Conservation (phyloP, 2,797 vertebrate species). For the Erpetoichthys calabaricus region DNA sequence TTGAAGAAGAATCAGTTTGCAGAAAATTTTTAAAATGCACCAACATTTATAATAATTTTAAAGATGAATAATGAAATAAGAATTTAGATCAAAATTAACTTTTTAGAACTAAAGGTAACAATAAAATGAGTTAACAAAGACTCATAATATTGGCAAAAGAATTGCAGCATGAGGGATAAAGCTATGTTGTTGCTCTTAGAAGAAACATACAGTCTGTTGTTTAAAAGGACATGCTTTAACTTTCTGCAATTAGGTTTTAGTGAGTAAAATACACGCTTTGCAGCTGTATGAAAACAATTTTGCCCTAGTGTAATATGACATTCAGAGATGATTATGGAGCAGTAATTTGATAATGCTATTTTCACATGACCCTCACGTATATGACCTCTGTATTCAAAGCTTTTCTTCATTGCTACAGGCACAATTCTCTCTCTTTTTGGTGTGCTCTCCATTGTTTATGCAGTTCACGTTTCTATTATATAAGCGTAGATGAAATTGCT, state of each 20-base stretch:
- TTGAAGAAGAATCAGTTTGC: neutral
- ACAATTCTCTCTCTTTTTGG: conserved; percentile 10
- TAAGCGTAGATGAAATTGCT: neutral
- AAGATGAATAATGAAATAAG: too few relatives aligned
- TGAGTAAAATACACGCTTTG: neutral
- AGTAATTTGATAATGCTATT: conserved; percentile 48
- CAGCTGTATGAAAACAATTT: conserved; percentile 22
- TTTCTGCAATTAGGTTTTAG: neutral
- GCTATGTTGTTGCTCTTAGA: too few relatives aligned
- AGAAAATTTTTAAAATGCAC: neutral
- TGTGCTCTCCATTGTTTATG: neutral
- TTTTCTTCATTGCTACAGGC: conserved; percentile 19
- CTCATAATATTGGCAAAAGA: too few relatives aligned
- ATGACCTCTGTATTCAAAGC: conserved; percentile 31
- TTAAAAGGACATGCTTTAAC: too few relatives aligned
- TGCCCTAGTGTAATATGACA: conserved; percentile 47
- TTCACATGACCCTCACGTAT: conserved; percentile 41
- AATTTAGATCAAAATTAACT: too few relatives aligned
- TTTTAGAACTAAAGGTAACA: too few relatives aligned
- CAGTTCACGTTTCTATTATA: conserved; percentile 2
- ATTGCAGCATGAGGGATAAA: too few relatives aligned
- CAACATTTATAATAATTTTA: too few relatives aligned
- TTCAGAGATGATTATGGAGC: conserved; percentile 48
- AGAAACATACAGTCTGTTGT: too few relatives aligned
- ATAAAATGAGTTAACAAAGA: too few relatives aligned